Base-by-base conservation (phyloP, 2,888 invertebrate species). In the Parascotia fuliginaria region DNA sequence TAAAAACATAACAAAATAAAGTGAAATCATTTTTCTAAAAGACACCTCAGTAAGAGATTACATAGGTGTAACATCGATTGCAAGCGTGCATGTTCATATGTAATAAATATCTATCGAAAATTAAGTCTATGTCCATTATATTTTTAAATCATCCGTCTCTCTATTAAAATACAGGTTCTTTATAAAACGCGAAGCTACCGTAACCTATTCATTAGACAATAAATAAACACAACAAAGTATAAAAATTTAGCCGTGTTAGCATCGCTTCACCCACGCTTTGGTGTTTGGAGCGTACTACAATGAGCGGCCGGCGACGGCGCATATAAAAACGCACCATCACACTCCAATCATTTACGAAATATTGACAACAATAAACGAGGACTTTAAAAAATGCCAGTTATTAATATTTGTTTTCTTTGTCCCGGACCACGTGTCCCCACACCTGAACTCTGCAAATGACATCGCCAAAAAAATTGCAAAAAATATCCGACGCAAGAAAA, bases 331-430 rank as follows among this genome's bases (percentile, higher is more conserved):
- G 89, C 88, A 77, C 75, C 83, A 83, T 92, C 92, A 92, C 81
- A 90, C 84, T 83, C 79, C 78, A 91, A 91, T 89, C 89, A 89
- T 91, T 92, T 91, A 92, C 90, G 88, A 87, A 90, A 89, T 89
- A 91, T 92, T 84, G 91, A 89, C 89, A 90, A 90, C 91, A 91
- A 91, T 91, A 87, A 88, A 79, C 82, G 81, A 75, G 84, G 87
- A 89, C 84, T 89, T 91, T 90, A 89, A 91, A 91, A 91, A 92
- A 91, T 87, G 85, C 79, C 87, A 77, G 89, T 90, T 92, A 92
- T 92, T 91, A 92, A 91, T 92, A 89, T 89, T 89, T 87, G 85
- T 81, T 85, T 87, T 89, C 89, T 88, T 90, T 90, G 89, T 89
- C 77, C 75, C 73, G 81, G 75, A 85, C 88, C 92, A 90, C 91